Evolutionary conservation across 2,888 invertebrate genomes (phyloP).

Genomic region (Uloborus plumipes): DNA sequence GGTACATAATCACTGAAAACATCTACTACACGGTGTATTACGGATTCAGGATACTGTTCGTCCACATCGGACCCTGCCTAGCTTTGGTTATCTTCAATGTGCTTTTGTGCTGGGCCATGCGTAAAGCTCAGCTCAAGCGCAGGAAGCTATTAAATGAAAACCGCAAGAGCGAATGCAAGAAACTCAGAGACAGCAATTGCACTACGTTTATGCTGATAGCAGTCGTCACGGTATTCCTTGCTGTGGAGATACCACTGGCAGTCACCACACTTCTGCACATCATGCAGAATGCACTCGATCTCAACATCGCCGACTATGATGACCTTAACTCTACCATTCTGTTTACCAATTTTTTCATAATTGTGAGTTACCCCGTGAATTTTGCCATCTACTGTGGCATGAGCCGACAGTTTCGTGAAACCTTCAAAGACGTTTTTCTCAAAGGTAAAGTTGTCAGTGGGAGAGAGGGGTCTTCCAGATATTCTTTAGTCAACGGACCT

Average conservation of each 20-base stretch:
- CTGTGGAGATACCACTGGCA: slow-evolving; percentile 87
- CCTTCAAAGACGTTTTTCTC: slow-evolving; percentile 86
- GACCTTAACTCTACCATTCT: slow-evolving; percentile 83
- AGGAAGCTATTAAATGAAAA: slow-evolving; percentile 83
- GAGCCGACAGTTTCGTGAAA: slow-evolving; percentile 93
- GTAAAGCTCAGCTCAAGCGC: slow-evolving; percentile 84
- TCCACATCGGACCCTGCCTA: slow-evolving; percentile 91
- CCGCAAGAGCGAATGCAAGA: slow-evolving; percentile 76
- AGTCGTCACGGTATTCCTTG: slow-evolving; percentile 85
- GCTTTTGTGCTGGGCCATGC: slow-evolving; percentile 86
- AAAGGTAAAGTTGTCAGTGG: slow-evolving; percentile 66
- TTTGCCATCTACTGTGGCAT: slow-evolving; percentile 97
- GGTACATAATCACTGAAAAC: slow-evolving; percentile 78
- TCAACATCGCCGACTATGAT: slow-evolving; percentile 77
- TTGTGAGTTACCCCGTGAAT: slow-evolving; percentile 79
- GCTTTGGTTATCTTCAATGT: slow-evolving; percentile 90
- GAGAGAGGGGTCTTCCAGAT: slow-evolving; percentile 78
- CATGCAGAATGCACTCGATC: slow-evolving; percentile 72
- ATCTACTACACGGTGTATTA: slow-evolving; percentile 85
- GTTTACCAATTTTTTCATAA: slow-evolving; percentile 91
- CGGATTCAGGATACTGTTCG: slow-evolving; percentile 86
- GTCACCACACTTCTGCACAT: slow-evolving; percentile 87
- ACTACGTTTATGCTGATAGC: slow-evolving; percentile 90
- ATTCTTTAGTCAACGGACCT: slow-evolving; percentile 86
- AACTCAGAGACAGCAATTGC: slow-evolving; percentile 79